Base-by-base conservation (phyloP, 2,888 invertebrate species). In the Latrodectus elegans region DNA sequence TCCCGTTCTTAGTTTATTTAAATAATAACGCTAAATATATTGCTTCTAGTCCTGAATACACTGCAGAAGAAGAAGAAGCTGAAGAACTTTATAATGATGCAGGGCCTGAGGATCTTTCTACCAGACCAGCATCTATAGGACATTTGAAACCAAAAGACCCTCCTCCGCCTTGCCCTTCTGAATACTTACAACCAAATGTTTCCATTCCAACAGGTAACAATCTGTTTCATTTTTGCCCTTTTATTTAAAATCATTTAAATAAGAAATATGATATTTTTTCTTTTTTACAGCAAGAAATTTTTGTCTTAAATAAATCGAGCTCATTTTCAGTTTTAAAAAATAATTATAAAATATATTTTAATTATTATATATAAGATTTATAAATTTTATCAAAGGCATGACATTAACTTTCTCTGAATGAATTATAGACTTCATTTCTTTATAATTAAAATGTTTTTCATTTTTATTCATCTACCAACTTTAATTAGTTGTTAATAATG, bases 11-110 rank as follows among this genome's bases (percentile, higher is more conserved):
- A n/a, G 8, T 17, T 22, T 67, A 17, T 22, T 22, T 22, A 4
- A 71, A 71, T 11, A 53, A 12, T 51, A n/a, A 52, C 14, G 17
- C 49, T 11, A 52, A 80, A 11, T 15, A n/a, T n/a, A 55, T 67
- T 51, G 8, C 17, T 72, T 72, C 3, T 22, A 88, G 88, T 14
- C 88, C 81, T 15, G 88, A 88, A 64, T 88, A 81, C 17, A 88
- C 88, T 11, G 88, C 76, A 64, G 88, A 88, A 73, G 82, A 85
- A 51, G 88, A 88, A 60, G 71, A 74, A 73, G 73, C 73, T n/a
- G 88, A 85, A 70, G 85, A 88, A 17, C 70, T 88, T 8, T 88
- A 88, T 52, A 71, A 88, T 26, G 88, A 88, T 38, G 88, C 82
- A 17, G 83, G 55, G 15, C 22, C 53, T n/a, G 65, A 88, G 11